Percentiles rank a stretch among this genome's conserved stretches.
Evolutionary conservation across 2,113 vertebrate genomes (phyloP).

Genomic region (Varanus komodoensis): DNA sequence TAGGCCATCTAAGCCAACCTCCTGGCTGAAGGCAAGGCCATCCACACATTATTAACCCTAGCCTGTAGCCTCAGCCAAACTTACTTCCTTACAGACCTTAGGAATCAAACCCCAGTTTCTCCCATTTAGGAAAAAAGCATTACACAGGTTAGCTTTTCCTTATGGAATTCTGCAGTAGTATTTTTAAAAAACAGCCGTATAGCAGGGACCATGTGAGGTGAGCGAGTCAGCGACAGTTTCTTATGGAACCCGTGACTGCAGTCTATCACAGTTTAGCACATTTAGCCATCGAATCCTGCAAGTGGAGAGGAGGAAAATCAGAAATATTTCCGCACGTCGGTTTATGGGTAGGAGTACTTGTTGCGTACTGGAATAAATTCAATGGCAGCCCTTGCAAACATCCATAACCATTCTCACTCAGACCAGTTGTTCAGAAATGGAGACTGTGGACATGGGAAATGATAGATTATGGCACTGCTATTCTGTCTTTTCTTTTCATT

Average conservation of each 20-base stretch:
- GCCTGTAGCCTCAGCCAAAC: no score
- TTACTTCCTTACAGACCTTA: no score
- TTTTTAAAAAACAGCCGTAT: not conserved
- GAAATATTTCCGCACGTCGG: not conserved
- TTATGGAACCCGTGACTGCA: not conserved
- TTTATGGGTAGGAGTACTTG: not conserved
- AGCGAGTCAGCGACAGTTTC: not conserved
- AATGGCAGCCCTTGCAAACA: not conserved
- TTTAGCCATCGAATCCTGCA: not conserved
- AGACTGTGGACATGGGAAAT: not conserved
- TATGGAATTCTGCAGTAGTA: no score
- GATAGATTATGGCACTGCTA: not conserved
- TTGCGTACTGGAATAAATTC: not conserved
- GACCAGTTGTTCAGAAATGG: not conserved
- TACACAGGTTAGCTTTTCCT: no score
- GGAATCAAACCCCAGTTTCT: no score
- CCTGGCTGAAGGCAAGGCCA: no score
- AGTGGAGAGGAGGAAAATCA: not conserved
- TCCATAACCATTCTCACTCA: not conserved
- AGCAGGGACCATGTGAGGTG: not conserved
- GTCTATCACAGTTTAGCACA: not conserved
- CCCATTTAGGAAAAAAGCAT: no score
- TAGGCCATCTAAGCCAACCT: no score
- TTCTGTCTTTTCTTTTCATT: no score
- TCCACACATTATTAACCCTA: no score